phyloP scores from a whole-genome alignment of 2,888 invertebrate genomes.

The Atrina japonica region DNA sequence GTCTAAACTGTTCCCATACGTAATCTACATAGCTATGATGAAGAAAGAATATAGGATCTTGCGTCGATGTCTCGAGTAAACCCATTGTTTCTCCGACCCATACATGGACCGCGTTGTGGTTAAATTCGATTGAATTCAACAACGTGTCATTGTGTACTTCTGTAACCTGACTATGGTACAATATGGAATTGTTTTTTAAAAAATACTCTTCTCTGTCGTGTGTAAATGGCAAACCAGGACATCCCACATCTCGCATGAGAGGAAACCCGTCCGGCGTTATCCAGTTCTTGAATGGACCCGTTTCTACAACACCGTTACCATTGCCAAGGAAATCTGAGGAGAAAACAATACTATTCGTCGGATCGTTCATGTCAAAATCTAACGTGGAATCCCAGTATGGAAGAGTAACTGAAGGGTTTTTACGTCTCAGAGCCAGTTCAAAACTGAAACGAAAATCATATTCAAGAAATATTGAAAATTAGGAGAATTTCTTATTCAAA shows the following conservation, averaged over 20 bases:
- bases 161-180: neutral
- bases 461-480: no score
- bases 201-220: conserved; percentile 46
- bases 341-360: conserved; percentile 61
- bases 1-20: conserved; percentile 74
- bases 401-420: conserved; percentile 48
- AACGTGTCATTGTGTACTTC: neutral
- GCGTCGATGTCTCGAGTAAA: conserved; percentile 71
- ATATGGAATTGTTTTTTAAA: conserved; percentile 14
- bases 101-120: conserved; percentile 67
- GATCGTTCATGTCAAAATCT: conserved; percentile 58
- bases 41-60: conserved; percentile 78
- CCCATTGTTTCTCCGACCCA: conserved; percentile 77
- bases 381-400: conserved; percentile 72
- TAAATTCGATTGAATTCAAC: conserved; percentile 29
- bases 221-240: conserved; percentile 56
- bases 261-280: conserved; percentile 33
- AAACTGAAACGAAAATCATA: conserved; percentile 52
- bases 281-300: conserved; percentile 71
- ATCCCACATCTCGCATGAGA: conserved; percentile 61
- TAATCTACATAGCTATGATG: conserved; percentile 78
- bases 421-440: conserved; percentile 56
- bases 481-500: no score
- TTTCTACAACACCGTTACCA: conserved; percentile 59
- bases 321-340: conserved; percentile 61